phyloP scores from a whole-genome alignment of 1,140 invertebrate species.

The Lepidurus arcticus region DNA sequence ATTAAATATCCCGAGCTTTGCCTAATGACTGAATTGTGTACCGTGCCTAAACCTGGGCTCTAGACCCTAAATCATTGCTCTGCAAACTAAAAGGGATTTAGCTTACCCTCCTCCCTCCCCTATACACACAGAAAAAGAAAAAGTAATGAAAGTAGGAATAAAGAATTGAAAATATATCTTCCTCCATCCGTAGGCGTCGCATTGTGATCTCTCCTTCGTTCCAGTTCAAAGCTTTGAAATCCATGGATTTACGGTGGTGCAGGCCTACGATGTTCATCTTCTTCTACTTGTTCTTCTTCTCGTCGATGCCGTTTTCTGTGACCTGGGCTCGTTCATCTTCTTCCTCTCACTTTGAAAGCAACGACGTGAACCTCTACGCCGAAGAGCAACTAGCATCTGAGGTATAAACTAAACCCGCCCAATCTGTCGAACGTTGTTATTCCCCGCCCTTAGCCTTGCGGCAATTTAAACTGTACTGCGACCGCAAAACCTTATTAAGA shows the following conservation, averaged over 20 bases:
- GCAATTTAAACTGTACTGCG: neutral
- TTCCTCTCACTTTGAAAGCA: neutral
- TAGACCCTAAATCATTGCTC: no score
- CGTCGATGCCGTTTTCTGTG: neutral
- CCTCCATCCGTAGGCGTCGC: neutral
- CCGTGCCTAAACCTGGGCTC: no score
- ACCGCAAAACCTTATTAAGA: neutral
- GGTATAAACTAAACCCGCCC: neutral
- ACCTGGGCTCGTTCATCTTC: neutral
- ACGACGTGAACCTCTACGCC: neutral
- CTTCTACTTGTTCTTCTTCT: neutral
- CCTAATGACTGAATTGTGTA: no score
- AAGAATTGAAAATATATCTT: neutral
- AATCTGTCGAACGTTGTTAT: neutral
- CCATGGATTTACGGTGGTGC: slow-evolving; percentile 13
- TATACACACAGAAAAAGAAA: no score
- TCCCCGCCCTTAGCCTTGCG: neutral
- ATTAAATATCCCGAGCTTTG: no score
- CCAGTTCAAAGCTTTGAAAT: neutral
- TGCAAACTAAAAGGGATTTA: no score
- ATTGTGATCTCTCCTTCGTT: neutral
- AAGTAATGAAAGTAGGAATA: no score
- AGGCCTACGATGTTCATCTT: neutral
- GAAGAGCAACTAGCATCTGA: neutral
- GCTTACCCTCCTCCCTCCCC: no score